These are phyloP conservation scores for Cheilosia soror DNA, from an alignment of 2,888 invertebrate genomes.

Conservation along the genomic window DNA sequence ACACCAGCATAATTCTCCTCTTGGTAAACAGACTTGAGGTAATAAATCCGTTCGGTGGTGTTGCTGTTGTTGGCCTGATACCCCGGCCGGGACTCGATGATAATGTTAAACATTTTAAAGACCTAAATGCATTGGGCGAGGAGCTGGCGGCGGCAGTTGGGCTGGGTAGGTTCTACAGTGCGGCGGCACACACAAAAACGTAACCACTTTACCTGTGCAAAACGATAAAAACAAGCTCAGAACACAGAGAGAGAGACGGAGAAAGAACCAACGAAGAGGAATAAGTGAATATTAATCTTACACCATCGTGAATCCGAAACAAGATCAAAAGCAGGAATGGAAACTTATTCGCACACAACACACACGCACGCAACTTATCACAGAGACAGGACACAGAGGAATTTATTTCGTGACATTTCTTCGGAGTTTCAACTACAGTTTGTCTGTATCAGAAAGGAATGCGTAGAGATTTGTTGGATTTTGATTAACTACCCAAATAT, in stretches of 20 bases:
- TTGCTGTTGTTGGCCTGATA: slow-evolving; percentile 34
- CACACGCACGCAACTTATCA: not conserved
- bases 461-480: not conserved
- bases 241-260: not conserved
- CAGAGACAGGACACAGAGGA: slow-evolving; percentile 19
- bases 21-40: slow-evolving; percentile 41
- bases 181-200: slow-evolving; percentile 54
- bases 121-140: slow-evolving; percentile 37
- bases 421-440: not conserved
- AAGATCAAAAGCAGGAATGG: slow-evolving; percentile 52
- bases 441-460: not conserved
- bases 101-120: slow-evolving; percentile 74
- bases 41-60: slow-evolving; percentile 57
- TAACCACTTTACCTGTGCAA: slow-evolving; percentile 69
- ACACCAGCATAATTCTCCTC: slow-evolving; percentile 46
- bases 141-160: slow-evolving; percentile 61
- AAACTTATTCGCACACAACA: not conserved
- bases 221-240: slow-evolving; percentile 54
- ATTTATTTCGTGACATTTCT: slow-evolving; percentile 22
- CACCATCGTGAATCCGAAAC: slow-evolving; percentile 52
- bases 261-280: slow-evolving; percentile 43
- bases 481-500: too few relatives aligned
- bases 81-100: slow-evolving; percentile 46
- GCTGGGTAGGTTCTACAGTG: slow-evolving; percentile 46
- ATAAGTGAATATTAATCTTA: slow-evolving; percentile 74